Percentiles rank a stretch among this genome's conserved stretches.
Evolutionary conservation across 2,113 vertebrate species (phyloP).

Genomic region (Delphinus delphis): DNA sequence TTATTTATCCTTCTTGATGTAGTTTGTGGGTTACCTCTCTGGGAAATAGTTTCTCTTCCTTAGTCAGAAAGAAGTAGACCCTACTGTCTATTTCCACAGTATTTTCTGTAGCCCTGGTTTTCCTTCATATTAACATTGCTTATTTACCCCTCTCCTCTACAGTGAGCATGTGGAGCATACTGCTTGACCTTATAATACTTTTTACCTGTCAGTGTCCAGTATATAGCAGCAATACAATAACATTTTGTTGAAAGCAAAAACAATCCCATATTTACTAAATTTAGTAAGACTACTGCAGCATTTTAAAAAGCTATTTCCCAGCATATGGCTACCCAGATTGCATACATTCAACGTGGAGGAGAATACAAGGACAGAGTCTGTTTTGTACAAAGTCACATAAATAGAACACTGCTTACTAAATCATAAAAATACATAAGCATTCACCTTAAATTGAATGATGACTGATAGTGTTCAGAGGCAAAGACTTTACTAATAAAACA

Average conservation of each 20-base stretch:
- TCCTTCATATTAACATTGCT: neutral
- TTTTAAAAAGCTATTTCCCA: neutral
- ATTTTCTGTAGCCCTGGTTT: neutral
- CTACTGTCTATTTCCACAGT: neutral
- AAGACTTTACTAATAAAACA: neutral
- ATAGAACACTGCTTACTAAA: neutral
- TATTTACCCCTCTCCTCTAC: neutral
- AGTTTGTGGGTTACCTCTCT: neutral
- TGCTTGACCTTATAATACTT: neutral
- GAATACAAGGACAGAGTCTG: neutral
- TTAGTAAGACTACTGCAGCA: neutral
- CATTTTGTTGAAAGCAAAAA: neutral
- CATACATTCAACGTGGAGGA: neutral
- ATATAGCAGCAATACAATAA: neutral
- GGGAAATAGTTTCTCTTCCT: neutral
- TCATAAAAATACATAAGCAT: neutral
- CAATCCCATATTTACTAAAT: neutral
- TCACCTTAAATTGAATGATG: neutral
- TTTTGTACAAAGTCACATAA: neutral
- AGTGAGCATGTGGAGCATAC: neutral
- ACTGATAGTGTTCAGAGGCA: neutral
- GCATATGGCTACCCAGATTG: neutral
- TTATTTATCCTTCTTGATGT: neutral
- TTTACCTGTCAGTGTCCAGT: neutral
- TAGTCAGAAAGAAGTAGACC: neutral